Evolutionary conservation across 2,888 invertebrate genomes (phyloP).

Genomic region (Molanna angustata): DNA sequence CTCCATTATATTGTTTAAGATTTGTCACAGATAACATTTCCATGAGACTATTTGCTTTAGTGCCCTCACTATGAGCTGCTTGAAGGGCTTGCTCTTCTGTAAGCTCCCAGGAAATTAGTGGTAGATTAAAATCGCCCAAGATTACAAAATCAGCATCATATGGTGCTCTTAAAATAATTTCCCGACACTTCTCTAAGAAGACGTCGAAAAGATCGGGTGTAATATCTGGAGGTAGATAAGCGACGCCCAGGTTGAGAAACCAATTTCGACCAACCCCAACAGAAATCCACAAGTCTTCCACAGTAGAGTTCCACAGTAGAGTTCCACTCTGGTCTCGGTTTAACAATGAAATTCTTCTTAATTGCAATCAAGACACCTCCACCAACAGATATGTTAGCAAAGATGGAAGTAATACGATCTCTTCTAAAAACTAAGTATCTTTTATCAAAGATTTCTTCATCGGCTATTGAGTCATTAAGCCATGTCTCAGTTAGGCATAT

Average conservation of each 20-base stretch:
- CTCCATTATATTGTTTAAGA: neutral
- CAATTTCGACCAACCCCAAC: neutral
- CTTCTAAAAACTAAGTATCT: neutral
- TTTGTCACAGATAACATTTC: neutral
- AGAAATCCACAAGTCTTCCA: neutral
- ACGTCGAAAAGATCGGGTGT: neutral
- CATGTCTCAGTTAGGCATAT: neutral
- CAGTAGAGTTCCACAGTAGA: neutral
- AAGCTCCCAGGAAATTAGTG: neutral
- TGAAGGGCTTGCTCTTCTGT: neutral
- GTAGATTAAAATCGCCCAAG: neutral
- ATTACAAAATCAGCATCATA: neutral
- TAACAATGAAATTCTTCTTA: neutral
- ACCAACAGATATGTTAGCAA: neutral
- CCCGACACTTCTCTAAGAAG: neutral
- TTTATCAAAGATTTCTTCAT: neutral
- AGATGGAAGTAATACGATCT: neutral
- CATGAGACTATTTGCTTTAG: neutral
- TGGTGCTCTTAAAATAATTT: neutral
- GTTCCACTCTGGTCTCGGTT: neutral
- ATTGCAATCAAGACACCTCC: neutral
- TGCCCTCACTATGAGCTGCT: neutral
- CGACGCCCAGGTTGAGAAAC: neutral
- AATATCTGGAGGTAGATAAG: neutral
- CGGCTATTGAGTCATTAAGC: neutral